Conservation (phyloP, 2,113 vertebrate species). For the Hippolais icterina region DNA sequence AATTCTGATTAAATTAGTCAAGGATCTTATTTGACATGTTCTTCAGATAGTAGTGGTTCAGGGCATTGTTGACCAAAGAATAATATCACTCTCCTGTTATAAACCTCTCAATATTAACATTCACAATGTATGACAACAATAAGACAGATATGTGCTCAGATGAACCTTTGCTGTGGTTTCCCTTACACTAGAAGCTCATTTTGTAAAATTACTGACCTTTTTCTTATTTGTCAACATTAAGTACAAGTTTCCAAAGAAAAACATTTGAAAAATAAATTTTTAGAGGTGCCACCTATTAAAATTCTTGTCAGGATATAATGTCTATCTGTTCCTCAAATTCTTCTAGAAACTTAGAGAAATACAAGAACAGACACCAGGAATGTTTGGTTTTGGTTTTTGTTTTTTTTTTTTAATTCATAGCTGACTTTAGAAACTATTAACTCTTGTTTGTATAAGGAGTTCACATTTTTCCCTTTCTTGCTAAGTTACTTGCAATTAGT, state of each 20-base stretch:
- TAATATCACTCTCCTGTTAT: not conserved
- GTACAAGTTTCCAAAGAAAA: not conserved
- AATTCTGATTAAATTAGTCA: not conserved
- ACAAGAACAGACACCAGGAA: not conserved
- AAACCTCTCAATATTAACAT: not conserved
- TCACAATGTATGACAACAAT: not conserved
- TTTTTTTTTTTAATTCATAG: not conserved
- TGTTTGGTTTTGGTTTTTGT: too few relatives aligned
- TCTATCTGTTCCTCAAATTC: not conserved
- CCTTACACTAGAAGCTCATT: not conserved
- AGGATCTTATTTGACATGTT: not conserved
- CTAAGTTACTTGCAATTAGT: not conserved
- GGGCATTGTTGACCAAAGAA: not conserved
- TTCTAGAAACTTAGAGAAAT: not conserved
- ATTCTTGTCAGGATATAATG: not conserved
- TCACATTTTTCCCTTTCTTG: not conserved
- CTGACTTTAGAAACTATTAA: not conserved
- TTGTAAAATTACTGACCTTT: not conserved
- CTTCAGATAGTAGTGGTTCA: not conserved
- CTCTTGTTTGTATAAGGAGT: not conserved
- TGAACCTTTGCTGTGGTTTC: not conserved
- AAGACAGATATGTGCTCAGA: not conserved
- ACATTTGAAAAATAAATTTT: not conserved
- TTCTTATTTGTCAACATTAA: not conserved
- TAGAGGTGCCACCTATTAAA: not conserved